Evolutionary conservation across 2,797 vertebrate species (phyloP), one percentile per base, ranked within the genome.

Genomic region (Podargus strigoides): DNA sequence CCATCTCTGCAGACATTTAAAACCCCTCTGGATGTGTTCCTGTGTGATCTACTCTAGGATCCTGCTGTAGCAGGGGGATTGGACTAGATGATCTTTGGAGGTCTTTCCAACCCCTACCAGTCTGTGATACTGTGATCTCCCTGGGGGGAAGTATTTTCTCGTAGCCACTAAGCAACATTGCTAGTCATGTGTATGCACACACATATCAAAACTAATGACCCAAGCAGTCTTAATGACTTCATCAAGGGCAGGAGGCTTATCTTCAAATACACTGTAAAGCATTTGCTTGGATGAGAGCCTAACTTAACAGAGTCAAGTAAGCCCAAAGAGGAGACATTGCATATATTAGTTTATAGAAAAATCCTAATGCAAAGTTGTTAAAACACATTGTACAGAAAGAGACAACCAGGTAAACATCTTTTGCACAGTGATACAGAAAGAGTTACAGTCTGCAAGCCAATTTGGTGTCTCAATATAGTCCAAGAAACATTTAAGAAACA

Each of bases 401-500:
- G 7, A 79, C 36, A 55, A 76, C 5, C 26, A 92, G 24, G 49
- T 77, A 89, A 89, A 74, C 22, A 77, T 49, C 23, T 70, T 84
- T 59, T 92, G 46, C 60, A 80, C 28, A 74, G 52, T 32, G 22
- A 55, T 79, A 50, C 39, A 72, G 30, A 3, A 87, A 92, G 69
- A 92, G 32, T 44, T 89, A 34, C 32, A 87, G 56, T 76, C 69
- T 84, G 80, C 26, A 90, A 81, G 84, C 55, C 79, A 69, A 60
- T 93, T 69, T 68, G 17, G 12, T 75, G 15, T 59, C 67, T 76
- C 18, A 89, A 62, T 69, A 47, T 19, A 69, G 22, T 72, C 32
- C 49, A 86, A 88, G 69, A 90, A 90, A 66, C 52, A 66, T 69
- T 85, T 82, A 49, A 72, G 69, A 96, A 92, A 85, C 46, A 58